phyloP scores from a whole-genome alignment of 2,888 invertebrate species.

The Boloria selene region DNA sequence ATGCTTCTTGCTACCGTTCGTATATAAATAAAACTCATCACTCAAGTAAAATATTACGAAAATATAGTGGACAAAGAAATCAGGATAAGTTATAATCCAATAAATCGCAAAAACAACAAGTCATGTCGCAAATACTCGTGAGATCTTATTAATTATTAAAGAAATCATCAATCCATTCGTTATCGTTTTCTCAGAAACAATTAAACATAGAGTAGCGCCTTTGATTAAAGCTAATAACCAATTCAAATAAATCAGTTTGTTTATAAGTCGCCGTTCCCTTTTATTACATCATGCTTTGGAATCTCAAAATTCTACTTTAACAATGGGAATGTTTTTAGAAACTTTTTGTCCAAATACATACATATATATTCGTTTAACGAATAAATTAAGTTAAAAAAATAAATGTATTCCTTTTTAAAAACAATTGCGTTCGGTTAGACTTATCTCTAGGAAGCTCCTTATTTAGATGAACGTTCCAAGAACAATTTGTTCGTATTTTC shows the following conservation, averaged over 20 bases:
- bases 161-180: constrained; percentile 21
- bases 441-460: no score
- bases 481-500: no score
- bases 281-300: constrained; percentile 20
- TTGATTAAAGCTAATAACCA: constrained; percentile 33
- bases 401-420: no score
- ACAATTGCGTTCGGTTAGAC: no score
- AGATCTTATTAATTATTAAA: constrained; percentile 12
- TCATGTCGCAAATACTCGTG: neutral
- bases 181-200: constrained; percentile 35
- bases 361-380: no score
- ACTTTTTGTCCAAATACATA: neutral
- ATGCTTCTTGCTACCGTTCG: no score
- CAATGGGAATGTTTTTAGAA: neutral
- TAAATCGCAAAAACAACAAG: neutral
- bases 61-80: no score
- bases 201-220: constrained; percentile 21
- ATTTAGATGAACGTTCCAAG: no score
- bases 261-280: constrained; percentile 18
- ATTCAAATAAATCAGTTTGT: constrained; percentile 31
- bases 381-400: no score
- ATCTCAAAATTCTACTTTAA: neutral
- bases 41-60: no score
- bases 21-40: no score
- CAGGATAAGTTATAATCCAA: no score